Percentiles rank a stretch among this genome's conserved stretches.
Evolutionary conservation across 2,113 vertebrate species (phyloP).

Genomic region (Saguinus midas): DNA sequence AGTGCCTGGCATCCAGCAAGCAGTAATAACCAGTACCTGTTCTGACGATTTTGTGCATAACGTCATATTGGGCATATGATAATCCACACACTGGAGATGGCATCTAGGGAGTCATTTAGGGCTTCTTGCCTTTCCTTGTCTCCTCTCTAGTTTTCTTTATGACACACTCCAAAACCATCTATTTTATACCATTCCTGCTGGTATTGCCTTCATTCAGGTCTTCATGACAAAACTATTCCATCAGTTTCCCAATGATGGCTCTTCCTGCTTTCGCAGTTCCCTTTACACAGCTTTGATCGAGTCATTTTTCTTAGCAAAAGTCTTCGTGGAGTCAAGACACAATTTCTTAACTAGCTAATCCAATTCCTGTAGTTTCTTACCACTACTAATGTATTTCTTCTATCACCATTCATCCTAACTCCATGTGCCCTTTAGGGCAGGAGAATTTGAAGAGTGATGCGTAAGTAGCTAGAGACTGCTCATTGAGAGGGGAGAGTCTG

Average conservation of each 20-base stretch:
- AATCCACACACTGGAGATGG: background rate
- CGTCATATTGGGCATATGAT: too few relatives aligned
- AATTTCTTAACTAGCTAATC: conserved; percentile 9
- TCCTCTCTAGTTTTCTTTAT: background rate
- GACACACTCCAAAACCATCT: background rate
- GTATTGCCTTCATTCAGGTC: background rate
- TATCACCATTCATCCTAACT: background rate
- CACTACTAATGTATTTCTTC: background rate
- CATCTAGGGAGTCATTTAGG: background rate
- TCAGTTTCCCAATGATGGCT: background rate
- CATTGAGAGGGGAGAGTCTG: background rate
- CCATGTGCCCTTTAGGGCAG: background rate
- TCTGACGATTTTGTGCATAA: background rate
- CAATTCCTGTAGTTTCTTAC: background rate
- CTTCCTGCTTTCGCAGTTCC: background rate
- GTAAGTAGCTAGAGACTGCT: background rate
- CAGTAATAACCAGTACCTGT: too few relatives aligned
- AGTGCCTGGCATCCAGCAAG: background rate
- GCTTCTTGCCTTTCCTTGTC: background rate
- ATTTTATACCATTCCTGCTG: background rate
- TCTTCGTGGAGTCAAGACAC: background rate
- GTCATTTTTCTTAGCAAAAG: conserved; percentile 9
- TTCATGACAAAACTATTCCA: background rate
- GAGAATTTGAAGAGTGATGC: background rate
- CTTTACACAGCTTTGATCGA: background rate